These are phyloP conservation scores for Falco peregrinus DNA, from an alignment of 2,797 vertebrate genomes.

Conservation along the genomic window DNA sequence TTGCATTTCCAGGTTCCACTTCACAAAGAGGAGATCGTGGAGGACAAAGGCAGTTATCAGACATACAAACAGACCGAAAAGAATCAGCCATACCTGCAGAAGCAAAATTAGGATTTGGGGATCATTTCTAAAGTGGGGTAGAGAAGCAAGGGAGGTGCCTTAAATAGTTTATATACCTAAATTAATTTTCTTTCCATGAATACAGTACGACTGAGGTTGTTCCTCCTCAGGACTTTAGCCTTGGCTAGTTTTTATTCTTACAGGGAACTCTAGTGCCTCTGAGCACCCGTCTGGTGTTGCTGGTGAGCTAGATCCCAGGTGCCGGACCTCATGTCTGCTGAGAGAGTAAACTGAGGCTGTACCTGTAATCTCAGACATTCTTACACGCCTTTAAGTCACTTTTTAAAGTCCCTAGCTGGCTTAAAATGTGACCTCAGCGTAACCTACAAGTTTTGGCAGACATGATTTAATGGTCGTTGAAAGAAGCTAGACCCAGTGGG, in stretches of 20 bases:
- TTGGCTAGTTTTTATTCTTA: neutral
- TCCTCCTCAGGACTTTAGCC: neutral
- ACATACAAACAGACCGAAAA: neutral
- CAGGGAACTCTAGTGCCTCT: neutral
- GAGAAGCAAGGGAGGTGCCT: neutral
- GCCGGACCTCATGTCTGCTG: neutral
- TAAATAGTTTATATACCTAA: neutral
- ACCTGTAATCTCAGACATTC: neutral
- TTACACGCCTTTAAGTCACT: neutral
- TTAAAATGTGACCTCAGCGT: neutral
- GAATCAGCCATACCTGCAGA: neutral
- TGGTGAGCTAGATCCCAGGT: neutral
- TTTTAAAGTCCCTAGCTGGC: neutral
- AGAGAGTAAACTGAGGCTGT: neutral
- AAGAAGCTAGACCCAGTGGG: neutral
- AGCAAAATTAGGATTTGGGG: neutral
- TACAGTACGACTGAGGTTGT: neutral
- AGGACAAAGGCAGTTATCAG: neutral
- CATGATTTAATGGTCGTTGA: neutral
- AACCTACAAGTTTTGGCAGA: neutral
- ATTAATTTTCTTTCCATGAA: neutral
- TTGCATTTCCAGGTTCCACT: neutral
- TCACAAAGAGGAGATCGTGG: neutral
- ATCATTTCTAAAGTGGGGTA: neutral
- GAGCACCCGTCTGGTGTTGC: rapidly evolving